Evolutionary conservation across 1,140 invertebrate species (phyloP).

Genomic region (Sycophaga agraensis): DNA sequence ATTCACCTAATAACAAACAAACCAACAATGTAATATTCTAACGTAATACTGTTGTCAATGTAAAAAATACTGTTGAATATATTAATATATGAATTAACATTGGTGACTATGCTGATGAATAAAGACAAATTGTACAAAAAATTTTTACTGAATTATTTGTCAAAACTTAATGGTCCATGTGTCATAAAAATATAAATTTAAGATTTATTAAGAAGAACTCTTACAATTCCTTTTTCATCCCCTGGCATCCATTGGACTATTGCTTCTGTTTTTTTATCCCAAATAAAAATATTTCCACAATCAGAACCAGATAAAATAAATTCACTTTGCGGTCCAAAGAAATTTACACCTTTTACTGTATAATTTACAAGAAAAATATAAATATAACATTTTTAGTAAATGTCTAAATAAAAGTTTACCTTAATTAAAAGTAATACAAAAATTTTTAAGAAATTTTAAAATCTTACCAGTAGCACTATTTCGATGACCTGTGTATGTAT

Average conservation of each 20-base stretch:
- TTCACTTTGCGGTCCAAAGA: slow-evolving; percentile 88
- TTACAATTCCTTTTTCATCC: slow-evolving; percentile 84
- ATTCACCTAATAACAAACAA: too few relatives aligned
- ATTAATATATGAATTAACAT: too few relatives aligned
- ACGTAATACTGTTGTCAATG: too few relatives aligned
- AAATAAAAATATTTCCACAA: slow-evolving; percentile 92
- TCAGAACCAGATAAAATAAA: slow-evolving; percentile 92
- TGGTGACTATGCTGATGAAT: too few relatives aligned
- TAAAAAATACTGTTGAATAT: too few relatives aligned
- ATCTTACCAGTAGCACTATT: slow-evolving; percentile 69
- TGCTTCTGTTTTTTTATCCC: slow-evolving; percentile 86
- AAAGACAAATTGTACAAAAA: too few relatives aligned
- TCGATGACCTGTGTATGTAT: slow-evolving; percentile 78
- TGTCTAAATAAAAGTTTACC: too few relatives aligned
- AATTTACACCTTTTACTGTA: slow-evolving; percentile 89
- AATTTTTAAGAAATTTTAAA: slow-evolving; percentile 12
- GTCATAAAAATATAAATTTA: not conserved
- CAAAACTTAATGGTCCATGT: not conserved
- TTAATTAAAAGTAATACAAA: not conserved
- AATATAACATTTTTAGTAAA: slow-evolving; percentile 18
- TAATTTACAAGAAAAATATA: not conserved
- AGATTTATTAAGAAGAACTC: slow-evolving; percentile 34
- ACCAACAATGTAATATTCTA: too few relatives aligned
- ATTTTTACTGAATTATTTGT: not conserved
- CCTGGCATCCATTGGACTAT: slow-evolving; percentile 86